Evolutionary conservation across 2,113 vertebrate genomes (phyloP).

Genomic region (Pseudorectes ferrugineus): DNA sequence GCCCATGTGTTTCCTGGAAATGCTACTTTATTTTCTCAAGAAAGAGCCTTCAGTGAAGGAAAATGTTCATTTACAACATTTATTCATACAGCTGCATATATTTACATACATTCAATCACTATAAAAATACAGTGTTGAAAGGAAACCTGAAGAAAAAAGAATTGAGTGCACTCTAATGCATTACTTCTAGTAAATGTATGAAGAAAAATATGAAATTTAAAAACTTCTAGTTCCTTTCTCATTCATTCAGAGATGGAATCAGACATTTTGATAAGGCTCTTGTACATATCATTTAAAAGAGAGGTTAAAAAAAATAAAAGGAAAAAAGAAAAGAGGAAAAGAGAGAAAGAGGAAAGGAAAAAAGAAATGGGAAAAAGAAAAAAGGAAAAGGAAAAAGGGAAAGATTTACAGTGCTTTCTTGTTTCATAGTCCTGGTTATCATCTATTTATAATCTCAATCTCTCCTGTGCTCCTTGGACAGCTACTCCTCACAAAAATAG

Average conservation of each 20-base stretch:
- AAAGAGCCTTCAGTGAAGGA: neutral
- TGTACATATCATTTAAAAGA: neutral
- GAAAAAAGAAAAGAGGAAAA: neutral
- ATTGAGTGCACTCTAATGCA: neutral
- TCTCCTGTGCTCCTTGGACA: neutral
- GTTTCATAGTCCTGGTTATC: neutral
- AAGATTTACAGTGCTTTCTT: neutral
- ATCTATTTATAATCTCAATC: neutral
- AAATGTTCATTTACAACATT: neutral
- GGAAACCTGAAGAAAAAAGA: neutral
- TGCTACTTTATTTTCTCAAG: neutral
- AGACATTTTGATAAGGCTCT: neutral
- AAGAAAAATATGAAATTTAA: neutral
- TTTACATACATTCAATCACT: neutral
- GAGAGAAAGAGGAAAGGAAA: neutral
- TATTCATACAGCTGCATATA: neutral
- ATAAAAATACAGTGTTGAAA: neutral
- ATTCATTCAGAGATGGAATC: neutral
- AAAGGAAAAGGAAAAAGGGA: neutral
- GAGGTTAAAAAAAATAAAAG: neutral
- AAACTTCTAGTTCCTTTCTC: neutral
- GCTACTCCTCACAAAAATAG: neutral
- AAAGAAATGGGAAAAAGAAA: neutral
- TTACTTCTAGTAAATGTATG: neutral
- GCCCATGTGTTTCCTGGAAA: neutral